Conservation (phyloP, 1,140 invertebrate genomes). For the Pemphigus obesinymphae region DNA sequence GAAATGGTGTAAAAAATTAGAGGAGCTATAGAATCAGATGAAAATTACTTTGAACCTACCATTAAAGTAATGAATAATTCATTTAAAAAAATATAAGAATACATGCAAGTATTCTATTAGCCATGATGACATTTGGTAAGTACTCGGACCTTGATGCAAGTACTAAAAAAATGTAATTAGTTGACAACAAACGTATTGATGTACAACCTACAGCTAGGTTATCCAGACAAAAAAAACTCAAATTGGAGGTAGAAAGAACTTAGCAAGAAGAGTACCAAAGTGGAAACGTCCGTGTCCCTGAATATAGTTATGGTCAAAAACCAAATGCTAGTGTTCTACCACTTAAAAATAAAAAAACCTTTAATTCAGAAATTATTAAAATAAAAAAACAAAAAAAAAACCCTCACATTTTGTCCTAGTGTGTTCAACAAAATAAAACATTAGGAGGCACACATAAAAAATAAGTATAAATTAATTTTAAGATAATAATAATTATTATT, state of each 20-base stretch:
- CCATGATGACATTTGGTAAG: neutral
- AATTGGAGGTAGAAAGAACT: neutral
- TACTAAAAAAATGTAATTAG: neutral
- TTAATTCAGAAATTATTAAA: neutral
- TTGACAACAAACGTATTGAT: neutral
- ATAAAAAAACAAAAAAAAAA: neutral
- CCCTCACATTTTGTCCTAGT: neutral
- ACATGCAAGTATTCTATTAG: neutral
- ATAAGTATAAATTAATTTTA: too few species aligned
- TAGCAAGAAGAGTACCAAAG: neutral
- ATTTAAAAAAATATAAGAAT: neutral
- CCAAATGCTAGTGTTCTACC: neutral
- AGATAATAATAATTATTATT: too few species aligned
- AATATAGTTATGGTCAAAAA: neutral
- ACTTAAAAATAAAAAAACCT: neutral
- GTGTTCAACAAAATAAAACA: neutral
- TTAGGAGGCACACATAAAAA: too few species aligned
- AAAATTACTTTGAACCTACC: neutral
- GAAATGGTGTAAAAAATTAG: neutral
- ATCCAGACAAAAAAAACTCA: neutral
- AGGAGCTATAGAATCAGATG: neutral
- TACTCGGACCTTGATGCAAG: neutral
- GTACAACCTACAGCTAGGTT: neutral
- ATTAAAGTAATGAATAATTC: neutral
- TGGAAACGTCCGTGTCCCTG: neutral